Base-by-base conservation (phyloP, 2,888 invertebrate genomes). In the Lypha dubia region DNA sequence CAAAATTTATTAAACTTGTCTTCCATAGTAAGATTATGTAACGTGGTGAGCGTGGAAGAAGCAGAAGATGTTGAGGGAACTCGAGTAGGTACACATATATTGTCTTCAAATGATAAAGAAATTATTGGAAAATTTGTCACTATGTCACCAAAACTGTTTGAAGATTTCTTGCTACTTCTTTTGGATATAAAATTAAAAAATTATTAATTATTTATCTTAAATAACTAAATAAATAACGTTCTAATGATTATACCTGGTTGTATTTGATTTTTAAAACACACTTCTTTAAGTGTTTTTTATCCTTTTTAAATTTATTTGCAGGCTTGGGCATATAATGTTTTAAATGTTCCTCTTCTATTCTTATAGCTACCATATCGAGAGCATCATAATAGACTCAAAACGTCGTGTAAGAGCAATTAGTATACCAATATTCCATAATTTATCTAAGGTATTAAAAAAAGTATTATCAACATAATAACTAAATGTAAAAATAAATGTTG, bases 371-470 rank as follows among this genome's bases (percentile, higher is more conserved):
- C 87, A 86, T 13, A 32, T 89, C 87, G 65, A 90, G 73, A n/a
- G 79, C 74, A 1, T 13, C 17, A 49, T 87, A 9, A 87, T 83
- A 7, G 90, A 90, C 22, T 88, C 86, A 24, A 92, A 92, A 17
- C 92, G 89, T 79, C 90, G 88, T 28, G 89, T 89, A 7, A 92
- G 83, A 0, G 90, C 90, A 35, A 87, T 88, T 0, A 92, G 73
- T 2, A 92, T 88, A 0, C 89, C 89, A 0, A 90, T 87, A 86
- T 92, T 92, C 92, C 92, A 92, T 65, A 92, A 90, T 83, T 92
- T 92, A 68, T 92, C 91, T 32, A 92, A 79, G 0, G 89, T 89
- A 83, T 91, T 92, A 1, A 90, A 87, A 15, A 90, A 88, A 0
- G 91, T 89, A 0, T 86, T 84, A 22, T 91, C 90, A 13, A 90